Conservation (phyloP, 2,888 invertebrate genomes). For the Ormyrus thymus region DNA sequence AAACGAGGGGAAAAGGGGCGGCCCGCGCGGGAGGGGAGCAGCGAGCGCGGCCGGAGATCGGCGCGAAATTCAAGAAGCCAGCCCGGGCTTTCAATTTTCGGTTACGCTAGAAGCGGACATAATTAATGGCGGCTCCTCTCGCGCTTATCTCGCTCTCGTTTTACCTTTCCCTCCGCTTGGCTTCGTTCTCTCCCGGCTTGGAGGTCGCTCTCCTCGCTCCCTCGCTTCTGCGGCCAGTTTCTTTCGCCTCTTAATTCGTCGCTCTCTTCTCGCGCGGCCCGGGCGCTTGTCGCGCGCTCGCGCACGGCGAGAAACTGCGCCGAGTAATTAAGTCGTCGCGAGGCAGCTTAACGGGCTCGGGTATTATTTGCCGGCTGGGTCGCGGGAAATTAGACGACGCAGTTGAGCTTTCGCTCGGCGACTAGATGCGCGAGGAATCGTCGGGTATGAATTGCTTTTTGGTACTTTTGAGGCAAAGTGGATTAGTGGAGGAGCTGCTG, state of each 20-base stretch:
- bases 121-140: slow-evolving; percentile 43
- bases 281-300: too few species aligned
- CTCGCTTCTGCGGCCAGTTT: slow-evolving; percentile 9
- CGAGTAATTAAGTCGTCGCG: slow-evolving; percentile 34
- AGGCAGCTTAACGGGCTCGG: neutral
- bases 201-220: neutral
- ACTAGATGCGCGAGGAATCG: neutral
- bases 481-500: too few species aligned
- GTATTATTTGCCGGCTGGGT: neutral
- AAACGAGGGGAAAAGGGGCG: slow-evolving; percentile 15
- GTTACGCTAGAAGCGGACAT: slow-evolving; percentile 42
- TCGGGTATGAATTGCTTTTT: neutral
- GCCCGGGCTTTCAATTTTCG: slow-evolving; percentile 53
- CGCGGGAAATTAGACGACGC: too few species aligned
- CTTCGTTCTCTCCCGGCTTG: slow-evolving; percentile 1
- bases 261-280: slow-evolving; percentile 28
- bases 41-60: slow-evolving; percentile 8
- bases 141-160: slow-evolving; percentile 18
- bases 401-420: too few species aligned
- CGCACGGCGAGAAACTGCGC: neutral
- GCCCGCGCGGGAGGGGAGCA: neutral
- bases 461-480: neutral
- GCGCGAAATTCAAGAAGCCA: slow-evolving; percentile 49
- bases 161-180: slow-evolving; percentile 14
- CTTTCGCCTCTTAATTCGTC: slow-evolving; percentile 41